Base-by-base conservation (phyloP, 2,797 vertebrate genomes). In the Tiaroga cobitis region DNA sequence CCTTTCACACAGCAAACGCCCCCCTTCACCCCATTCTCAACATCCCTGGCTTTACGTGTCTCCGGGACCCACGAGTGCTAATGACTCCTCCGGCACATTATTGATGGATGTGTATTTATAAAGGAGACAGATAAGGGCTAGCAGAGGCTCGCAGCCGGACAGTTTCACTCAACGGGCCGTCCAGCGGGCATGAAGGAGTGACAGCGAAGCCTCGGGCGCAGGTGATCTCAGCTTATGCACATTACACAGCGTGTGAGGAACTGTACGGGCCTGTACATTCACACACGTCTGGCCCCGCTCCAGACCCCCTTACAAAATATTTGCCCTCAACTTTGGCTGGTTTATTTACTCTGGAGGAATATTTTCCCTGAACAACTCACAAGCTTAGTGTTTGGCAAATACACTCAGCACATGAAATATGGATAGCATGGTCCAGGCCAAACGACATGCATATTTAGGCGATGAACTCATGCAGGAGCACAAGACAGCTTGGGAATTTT, bases 71-170 rank as follows among this genome's bases (percentile, higher is more conserved):
- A 34, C 7, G 91, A 92, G 93, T 94, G 93, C 93, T 96, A 96
- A 96, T 96, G 95, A 96, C 91, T 95, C 94, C 95, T 95, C 95
- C 93, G 93, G 93, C 93, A 91, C 92, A 93, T 93, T 87, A 89
- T 92, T 94, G 95, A 96, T 92, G 91, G 96, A 94, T 94, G 90
- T 92, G 91, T 95, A 94, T 96, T 96, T 96, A 94, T 94, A 94
- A 94, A 94, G 83, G 85, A 92, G 92, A 91, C 91, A 83, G 90
- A 90, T 95, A 92, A 94, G 92, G 91, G 91, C 90, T 90, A 92
- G 92, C 90, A 91, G 88, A 91, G 86, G 86, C 89, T 91, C 90
- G 63, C 56, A 83, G 29, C 61, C 51, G 83, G 90, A 87, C 85
- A 67, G 92, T 91, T 90, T 93, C 85, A 90, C 93, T 95, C 92